phyloP scores from a whole-genome alignment of 1,140 invertebrate genomes.

The Platorchestia sp. region DNA sequence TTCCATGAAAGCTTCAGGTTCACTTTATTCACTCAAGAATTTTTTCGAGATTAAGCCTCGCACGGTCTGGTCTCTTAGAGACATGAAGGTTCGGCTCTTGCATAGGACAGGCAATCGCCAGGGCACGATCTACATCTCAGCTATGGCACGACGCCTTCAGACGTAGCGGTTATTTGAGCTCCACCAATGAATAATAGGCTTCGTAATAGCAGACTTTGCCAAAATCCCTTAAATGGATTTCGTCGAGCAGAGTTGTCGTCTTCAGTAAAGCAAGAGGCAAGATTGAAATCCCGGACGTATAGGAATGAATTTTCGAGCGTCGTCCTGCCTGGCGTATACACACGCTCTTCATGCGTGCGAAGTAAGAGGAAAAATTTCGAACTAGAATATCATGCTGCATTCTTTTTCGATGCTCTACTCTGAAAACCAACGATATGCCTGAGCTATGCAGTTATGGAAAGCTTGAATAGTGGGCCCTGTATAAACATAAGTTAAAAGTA shows the following conservation, averaged over 20 bases:
- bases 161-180: slow-evolving; percentile 29
- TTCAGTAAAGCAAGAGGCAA: not conserved
- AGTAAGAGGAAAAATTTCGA: too few species aligned
- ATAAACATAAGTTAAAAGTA: too few species aligned
- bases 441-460: too few species aligned
- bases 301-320: not conserved
- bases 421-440: too few species aligned
- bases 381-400: too few species aligned
- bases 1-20: not conserved
- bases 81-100: not conserved
- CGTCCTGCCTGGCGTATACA: too few species aligned
- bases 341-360: too few species aligned
- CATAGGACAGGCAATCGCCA: slow-evolving; percentile 5
- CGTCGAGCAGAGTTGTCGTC: not conserved
- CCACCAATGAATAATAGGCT: slow-evolving; percentile 29
- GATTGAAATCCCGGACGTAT: not conserved
- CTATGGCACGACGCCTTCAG: slow-evolving; percentile 3
- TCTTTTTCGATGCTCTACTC: too few species aligned
- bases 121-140: slow-evolving; percentile 38
- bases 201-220: slow-evolving; percentile 42
- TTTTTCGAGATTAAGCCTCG: not conserved
- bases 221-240: slow-evolving; percentile 39
- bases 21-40: not conserved
- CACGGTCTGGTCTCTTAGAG: not conserved
- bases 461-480: too few species aligned